These are phyloP conservation scores for Aegithalos caudatus DNA, from an alignment of 2,113 vertebrate species.

Conservation along the genomic window DNA sequence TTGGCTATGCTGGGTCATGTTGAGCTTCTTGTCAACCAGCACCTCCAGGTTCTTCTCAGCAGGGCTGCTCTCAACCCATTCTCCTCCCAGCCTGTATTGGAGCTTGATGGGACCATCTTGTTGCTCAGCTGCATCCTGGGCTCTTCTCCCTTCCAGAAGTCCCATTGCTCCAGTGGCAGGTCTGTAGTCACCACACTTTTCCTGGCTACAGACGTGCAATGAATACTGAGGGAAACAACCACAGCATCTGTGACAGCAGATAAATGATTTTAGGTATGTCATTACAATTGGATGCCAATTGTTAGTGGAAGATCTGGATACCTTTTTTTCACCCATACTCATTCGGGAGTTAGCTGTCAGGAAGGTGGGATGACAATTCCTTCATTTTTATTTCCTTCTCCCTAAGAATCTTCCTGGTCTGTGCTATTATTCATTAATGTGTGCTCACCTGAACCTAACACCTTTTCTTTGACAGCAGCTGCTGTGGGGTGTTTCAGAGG, in stretches of 20 bases:
- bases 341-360: neutral
- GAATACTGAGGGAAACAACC: neutral
- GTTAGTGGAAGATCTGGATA: neutral
- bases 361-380: neutral
- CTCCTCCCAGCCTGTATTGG: neutral
- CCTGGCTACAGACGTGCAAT: neutral
- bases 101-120: neutral
- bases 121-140: neutral
- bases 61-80: neutral
- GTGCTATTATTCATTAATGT: neutral
- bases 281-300: neutral
- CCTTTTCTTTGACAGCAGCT: neutral
- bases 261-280: neutral
- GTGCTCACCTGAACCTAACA: neutral
- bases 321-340: neutral
- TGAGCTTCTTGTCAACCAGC: neutral
- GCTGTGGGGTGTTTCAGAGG: neutral
- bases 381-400: neutral
- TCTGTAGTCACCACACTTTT: neutral
- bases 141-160: neutral
- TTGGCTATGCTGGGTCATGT: neutral
- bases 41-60: neutral
- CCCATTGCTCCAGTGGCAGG: neutral
- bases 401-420: neutral
- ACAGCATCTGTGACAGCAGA: neutral